Evolutionary conservation across 2,888 invertebrate species (phyloP).

Genomic region (Branchipolynoe longqiensis): DNA sequence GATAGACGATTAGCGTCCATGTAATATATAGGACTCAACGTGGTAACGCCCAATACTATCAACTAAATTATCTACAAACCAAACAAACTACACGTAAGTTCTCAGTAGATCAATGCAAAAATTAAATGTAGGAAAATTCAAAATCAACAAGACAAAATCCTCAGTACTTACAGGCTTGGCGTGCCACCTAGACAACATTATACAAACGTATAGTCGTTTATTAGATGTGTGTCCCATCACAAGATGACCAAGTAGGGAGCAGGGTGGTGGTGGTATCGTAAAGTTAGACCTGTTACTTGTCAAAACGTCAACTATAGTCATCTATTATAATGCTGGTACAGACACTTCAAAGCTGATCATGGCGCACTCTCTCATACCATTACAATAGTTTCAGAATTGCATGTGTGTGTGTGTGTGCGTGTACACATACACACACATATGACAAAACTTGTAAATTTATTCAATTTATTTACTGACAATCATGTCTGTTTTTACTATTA

Average conservation of each 20-base stretch:
- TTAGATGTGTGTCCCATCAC: slow-evolving; percentile 18
- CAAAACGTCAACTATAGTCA: not conserved
- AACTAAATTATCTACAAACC: slow-evolving; percentile 55
- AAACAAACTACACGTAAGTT: slow-evolving; percentile 57
- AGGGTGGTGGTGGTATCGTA: slow-evolving; percentile 14
- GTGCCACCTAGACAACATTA: slow-evolving; percentile 55
- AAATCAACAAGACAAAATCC: slow-evolving; percentile 58
- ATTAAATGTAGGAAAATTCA: slow-evolving; percentile 54
- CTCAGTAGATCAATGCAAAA: slow-evolving; percentile 52
- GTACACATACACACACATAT: not conserved
- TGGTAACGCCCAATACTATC: slow-evolving; percentile 49
- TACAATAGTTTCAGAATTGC: not conserved
- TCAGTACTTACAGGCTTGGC: slow-evolving; percentile 37
- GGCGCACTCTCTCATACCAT: not conserved
- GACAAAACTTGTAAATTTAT: not conserved
- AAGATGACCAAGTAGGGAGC: not conserved
- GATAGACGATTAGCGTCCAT: not conserved
- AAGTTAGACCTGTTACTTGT: slow-evolving; percentile 20
- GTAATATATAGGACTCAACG: slow-evolving; percentile 40
- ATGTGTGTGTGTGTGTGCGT: not conserved
- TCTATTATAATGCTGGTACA: not conserved
- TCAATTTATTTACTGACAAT: not conserved
- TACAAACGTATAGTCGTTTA: slow-evolving; percentile 50
- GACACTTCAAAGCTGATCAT: slow-evolving; percentile 22
- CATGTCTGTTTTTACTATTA: not conserved